Evolutionary conservation across 2,888 invertebrate species (phyloP).

Genomic region (Onthophagus sagittarius): DNA sequence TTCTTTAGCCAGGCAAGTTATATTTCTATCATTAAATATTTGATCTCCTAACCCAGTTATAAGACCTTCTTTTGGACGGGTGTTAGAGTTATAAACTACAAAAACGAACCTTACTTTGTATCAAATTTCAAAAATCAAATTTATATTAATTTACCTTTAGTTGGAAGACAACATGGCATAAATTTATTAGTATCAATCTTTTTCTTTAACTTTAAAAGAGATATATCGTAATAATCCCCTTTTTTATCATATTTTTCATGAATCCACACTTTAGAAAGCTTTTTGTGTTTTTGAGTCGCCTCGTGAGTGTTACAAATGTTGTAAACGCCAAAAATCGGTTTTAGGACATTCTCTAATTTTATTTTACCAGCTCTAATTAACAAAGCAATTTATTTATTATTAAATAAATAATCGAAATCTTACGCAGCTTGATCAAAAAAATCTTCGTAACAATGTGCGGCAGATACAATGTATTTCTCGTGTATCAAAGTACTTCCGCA

Average conservation of each 20-base stretch:
- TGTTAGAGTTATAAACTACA: slow-evolving; percentile 5
- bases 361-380: neutral
- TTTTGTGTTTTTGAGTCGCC: slow-evolving; percentile 31
- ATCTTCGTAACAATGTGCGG: slow-evolving; percentile 45
- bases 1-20: slow-evolving; percentile 44
- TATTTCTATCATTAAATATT: slow-evolving; percentile 35
- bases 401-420: neutral
- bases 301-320: slow-evolving; percentile 40
- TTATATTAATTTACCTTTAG: slow-evolving; percentile 31
- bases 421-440: slow-evolving; percentile 25
- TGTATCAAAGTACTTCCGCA: slow-evolving; percentile 44
- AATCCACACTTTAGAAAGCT: slow-evolving; percentile 38
- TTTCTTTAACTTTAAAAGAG: slow-evolving; percentile 37
- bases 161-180: slow-evolving; percentile 42
- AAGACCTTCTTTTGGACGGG: slow-evolving; percentile 38
- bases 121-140: neutral
- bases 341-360: slow-evolving; percentile 8
- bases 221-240: slow-evolving; percentile 43
- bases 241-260: slow-evolving; percentile 42
- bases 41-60: slow-evolving; percentile 43
- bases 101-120: neutral
- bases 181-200: slow-evolving; percentile 32
- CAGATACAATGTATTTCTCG: slow-evolving; percentile 39
- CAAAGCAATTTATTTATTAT: neutral
- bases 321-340: slow-evolving; percentile 35